Percentiles rank a stretch among this genome's conserved stretches.
phyloP scores from a whole-genome alignment of 1,140 invertebrate species.

The Aradophagus sp. region DNA sequence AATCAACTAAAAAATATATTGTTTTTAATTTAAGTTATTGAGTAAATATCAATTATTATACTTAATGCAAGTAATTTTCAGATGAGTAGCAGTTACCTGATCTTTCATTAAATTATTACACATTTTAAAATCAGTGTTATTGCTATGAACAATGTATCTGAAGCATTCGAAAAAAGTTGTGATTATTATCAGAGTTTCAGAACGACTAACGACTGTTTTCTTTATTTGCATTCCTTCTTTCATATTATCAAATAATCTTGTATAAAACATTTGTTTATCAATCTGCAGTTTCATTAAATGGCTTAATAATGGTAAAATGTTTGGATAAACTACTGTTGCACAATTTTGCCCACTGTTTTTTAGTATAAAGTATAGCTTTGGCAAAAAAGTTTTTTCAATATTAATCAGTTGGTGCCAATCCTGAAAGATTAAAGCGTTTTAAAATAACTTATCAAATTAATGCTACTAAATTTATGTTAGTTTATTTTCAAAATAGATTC shows the following conservation, averaged over 20 bases:
- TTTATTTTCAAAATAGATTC: constrained; percentile 3
- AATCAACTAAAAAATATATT: constrained; percentile 67
- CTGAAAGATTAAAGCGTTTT: constrained; percentile 63
- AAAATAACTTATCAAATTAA: constrained; percentile 1
- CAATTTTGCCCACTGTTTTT: constrained; percentile 81
- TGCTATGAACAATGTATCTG: constrained; percentile 76
- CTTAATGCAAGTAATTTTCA: constrained; percentile 3
- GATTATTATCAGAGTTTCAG: constrained; percentile 78
- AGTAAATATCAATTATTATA: neutral
- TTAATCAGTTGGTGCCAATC: constrained; percentile 82
- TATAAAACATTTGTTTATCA: constrained; percentile 77
- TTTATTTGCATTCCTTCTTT: constrained; percentile 76
- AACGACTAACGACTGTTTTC: constrained; percentile 75
- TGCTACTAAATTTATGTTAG: neutral
- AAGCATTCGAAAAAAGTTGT: constrained; percentile 83
- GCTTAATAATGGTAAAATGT: constrained; percentile 83
- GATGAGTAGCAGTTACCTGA: constrained; percentile 61
- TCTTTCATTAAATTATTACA: constrained; percentile 66
- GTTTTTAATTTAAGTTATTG: neutral
- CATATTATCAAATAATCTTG: constrained; percentile 82
- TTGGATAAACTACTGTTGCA: constrained; percentile 82
- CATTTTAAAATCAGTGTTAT: constrained; percentile 67
- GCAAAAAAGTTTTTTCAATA: constrained; percentile 81
- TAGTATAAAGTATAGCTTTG: constrained; percentile 81
- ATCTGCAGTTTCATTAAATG: constrained; percentile 78